Evolutionary conservation across 2,888 invertebrate genomes (phyloP).

Genomic region (Sialis lutaria): DNA sequence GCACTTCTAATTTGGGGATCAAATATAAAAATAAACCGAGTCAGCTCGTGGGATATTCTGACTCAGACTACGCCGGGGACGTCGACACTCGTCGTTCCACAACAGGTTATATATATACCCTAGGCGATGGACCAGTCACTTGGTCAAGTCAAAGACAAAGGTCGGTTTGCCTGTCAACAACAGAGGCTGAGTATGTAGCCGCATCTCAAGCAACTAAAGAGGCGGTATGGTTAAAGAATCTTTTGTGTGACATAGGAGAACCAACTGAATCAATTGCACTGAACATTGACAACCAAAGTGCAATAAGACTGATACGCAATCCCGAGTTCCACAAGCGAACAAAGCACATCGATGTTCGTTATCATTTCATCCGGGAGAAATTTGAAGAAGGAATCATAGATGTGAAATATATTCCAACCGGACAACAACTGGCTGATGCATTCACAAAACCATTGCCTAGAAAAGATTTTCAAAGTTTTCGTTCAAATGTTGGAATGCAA

Average conservation of each 20-base stretch:
- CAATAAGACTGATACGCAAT: background rate
- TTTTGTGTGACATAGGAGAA: slow-evolving; percentile 11
- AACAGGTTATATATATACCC: slow-evolving; percentile 11
- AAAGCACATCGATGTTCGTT: background rate
- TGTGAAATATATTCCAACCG: too few relatives aligned
- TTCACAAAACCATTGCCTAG: too few relatives aligned
- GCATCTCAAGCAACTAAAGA: too few relatives aligned
- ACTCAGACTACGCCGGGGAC: too few relatives aligned
- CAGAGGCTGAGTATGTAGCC: too few relatives aligned
- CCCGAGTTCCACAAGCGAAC: background rate
- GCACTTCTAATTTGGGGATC: slow-evolving; percentile 11
- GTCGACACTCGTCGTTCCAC: slow-evolving; percentile 10
- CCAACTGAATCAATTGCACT: background rate
- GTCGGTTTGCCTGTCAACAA: slow-evolving; percentile 11
- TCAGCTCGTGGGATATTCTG: slow-evolving; percentile 15
- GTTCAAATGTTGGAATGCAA: too few relatives aligned
- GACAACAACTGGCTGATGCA: too few relatives aligned
- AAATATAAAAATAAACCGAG: slow-evolving; percentile 8
- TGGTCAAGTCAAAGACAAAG: slow-evolving; percentile 12
- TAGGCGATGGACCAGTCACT: slow-evolving; percentile 8
- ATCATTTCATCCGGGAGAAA: background rate
- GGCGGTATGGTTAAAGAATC: too few relatives aligned
- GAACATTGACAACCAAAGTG: background rate
- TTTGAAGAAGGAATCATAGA: too few relatives aligned
- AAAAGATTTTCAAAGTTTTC: too few relatives aligned